A percentile compares a stretch with the other conserved stretches of the same genome.
Evolutionary conservation across 2,888 invertebrate species (phyloP).

Genomic region (Lycophotia porphyrea): DNA sequence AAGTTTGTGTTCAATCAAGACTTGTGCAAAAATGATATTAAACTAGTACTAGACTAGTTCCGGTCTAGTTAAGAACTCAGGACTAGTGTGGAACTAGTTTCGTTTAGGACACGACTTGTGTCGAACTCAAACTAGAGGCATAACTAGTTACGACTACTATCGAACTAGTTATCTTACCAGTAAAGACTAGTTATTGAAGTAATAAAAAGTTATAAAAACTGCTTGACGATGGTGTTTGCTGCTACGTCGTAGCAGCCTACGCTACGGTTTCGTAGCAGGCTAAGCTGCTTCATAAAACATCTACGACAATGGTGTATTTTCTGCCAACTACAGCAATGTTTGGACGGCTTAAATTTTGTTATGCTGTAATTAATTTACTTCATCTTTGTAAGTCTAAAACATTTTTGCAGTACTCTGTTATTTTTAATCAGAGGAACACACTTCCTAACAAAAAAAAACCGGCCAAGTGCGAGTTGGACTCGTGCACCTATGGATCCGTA

Average conservation of each 20-base stretch:
- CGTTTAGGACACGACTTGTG: not conserved
- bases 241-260: constrained; percentile 22
- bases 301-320: not conserved
- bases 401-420: not conserved
- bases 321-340: no score
- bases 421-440: not conserved
- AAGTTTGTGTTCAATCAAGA: no score
- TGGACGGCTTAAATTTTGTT: not conserved
- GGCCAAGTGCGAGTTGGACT: no score
- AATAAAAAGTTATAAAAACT: not conserved
- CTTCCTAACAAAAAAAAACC: not conserved
- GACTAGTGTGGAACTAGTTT: not conserved
- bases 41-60: not conserved
- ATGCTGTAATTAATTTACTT: not conserved
- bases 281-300: constrained; percentile 1
- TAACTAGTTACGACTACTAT: not conserved
- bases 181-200: not conserved
- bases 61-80: not conserved
- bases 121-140: not conserved
- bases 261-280: not conserved
- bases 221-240: not conserved
- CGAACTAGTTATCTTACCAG: not conserved
- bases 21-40: no score
- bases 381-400: not conserved
- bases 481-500: no score